Evolutionary conservation across 2,113 vertebrate genomes (phyloP).

Genomic region (Hystrix cristata): DNA sequence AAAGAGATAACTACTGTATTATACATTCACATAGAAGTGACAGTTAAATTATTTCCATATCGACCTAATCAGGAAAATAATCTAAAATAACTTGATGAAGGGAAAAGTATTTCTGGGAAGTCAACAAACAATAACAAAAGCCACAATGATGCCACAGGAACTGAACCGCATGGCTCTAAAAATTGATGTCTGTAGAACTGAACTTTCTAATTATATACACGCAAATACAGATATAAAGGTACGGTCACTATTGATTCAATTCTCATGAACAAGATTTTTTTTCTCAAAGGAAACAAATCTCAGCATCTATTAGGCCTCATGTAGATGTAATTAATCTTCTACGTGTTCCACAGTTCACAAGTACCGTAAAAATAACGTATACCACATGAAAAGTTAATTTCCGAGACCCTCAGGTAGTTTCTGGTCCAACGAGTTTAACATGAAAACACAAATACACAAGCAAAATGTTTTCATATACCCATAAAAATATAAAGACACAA

Average conservation of each 20-base stretch:
- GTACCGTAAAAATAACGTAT: neutral
- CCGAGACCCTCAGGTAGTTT: slow-evolving; percentile 8
- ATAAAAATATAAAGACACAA: neutral
- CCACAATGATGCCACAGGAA: slow-evolving; percentile 42
- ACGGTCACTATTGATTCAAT: neutral
- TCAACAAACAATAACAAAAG: slow-evolving; percentile 29
- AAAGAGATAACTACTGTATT: neutral
- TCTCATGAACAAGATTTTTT: neutral
- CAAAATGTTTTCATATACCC: neutral
- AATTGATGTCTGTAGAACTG: neutral
- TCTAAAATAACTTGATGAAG: slow-evolving; percentile 29
- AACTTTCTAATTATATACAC: neutral
- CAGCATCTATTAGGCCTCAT: neutral
- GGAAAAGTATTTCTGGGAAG: slow-evolving; percentile 40
- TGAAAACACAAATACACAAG: slow-evolving; percentile 6
- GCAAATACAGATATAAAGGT: neutral
- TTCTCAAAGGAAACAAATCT: neutral
- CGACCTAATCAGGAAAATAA: neutral
- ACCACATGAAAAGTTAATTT: neutral
- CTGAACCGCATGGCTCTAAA: slow-evolving; percentile 11
- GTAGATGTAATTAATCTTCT: slow-evolving; percentile 27
- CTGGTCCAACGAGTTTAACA: neutral
- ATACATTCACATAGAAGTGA: neutral
- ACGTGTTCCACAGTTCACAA: slow-evolving; percentile 17
- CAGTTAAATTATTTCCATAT: slow-evolving; percentile 46